phyloP scores from a whole-genome alignment of 2,888 invertebrate species.

The Exocentrus adspersus region DNA sequence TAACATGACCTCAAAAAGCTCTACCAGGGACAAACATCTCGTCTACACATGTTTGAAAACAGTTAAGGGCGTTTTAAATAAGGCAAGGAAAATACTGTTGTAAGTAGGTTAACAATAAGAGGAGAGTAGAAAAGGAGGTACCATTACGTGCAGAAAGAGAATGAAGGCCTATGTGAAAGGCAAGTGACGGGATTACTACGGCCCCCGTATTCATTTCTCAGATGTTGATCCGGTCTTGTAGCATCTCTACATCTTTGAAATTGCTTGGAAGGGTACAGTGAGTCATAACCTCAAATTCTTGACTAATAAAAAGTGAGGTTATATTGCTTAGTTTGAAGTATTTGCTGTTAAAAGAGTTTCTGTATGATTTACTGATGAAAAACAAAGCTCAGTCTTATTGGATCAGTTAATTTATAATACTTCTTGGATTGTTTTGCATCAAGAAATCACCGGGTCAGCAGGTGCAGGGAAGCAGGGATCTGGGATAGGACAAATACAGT shows the following conservation, averaged over 20 bases:
- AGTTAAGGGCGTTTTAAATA: slow-evolving; percentile 4
- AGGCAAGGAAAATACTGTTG: slow-evolving; percentile 5
- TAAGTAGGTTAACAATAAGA: slow-evolving; percentile 7
- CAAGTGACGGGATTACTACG: neutral
- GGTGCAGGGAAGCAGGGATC: neutral
- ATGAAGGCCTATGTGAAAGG: neutral
- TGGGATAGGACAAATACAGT: too few relatives aligned
- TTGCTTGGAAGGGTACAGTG: neutral
- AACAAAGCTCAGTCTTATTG: slow-evolving; percentile 5
- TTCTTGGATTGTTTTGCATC: neutral
- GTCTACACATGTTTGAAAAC: slow-evolving; percentile 20
- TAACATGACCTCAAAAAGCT: too few relatives aligned
- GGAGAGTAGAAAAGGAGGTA: neutral
- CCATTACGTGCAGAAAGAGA: neutral
- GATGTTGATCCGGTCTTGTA: neutral
- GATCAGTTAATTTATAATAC: neutral
- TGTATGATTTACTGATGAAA: slow-evolving; percentile 1
- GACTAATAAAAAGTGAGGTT: neutral
- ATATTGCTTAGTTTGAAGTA: neutral
- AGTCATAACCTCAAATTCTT: neutral
- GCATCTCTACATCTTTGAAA: neutral
- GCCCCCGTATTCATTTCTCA: neutral
- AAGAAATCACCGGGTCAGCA: neutral
- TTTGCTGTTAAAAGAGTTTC: neutral
- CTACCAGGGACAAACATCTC: slow-evolving; percentile 5